Evolutionary conservation across 2,888 invertebrate species (phyloP).

Genomic region (Chaetoderma sp.): DNA sequence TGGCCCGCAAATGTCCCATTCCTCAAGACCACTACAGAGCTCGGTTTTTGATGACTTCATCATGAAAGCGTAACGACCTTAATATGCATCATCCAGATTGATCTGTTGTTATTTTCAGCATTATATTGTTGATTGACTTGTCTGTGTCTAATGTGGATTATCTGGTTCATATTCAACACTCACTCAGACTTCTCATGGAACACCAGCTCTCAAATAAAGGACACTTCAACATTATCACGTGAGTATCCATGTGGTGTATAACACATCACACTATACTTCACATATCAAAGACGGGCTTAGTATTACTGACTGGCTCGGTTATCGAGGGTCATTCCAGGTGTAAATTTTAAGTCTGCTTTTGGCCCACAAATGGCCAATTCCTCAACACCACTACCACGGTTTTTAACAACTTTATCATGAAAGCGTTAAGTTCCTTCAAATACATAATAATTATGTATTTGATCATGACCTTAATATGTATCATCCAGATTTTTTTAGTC

Average conservation of each 20-base stretch:
- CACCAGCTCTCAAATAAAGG: conserved; percentile 68
- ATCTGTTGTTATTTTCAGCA: conserved; percentile 45
- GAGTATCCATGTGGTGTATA: no score
- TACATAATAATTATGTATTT: no score
- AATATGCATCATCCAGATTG: background rate
- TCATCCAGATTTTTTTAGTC: no score
- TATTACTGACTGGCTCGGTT: background rate
- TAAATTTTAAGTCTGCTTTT: no score
- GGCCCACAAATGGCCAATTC: background rate
- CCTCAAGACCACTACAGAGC: no score
- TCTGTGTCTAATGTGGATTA: conserved; percentile 67
- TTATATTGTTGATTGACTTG: conserved; percentile 66
- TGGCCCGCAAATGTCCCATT: no score
- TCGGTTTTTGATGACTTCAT: no score
- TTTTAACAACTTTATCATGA: background rate
- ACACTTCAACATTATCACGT: conserved; percentile 69
- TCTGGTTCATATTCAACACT: conserved; percentile 69
- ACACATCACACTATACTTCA: background rate
- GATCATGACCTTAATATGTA: no score
- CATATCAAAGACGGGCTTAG: background rate
- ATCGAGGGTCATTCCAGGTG: background rate
- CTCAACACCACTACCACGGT: background rate
- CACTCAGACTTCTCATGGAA: conserved; percentile 68
- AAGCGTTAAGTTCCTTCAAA: background rate
- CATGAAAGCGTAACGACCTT: no score